Evolutionary conservation across 2,888 invertebrate genomes (phyloP).

Genomic region (Leucozona laternaria): DNA sequence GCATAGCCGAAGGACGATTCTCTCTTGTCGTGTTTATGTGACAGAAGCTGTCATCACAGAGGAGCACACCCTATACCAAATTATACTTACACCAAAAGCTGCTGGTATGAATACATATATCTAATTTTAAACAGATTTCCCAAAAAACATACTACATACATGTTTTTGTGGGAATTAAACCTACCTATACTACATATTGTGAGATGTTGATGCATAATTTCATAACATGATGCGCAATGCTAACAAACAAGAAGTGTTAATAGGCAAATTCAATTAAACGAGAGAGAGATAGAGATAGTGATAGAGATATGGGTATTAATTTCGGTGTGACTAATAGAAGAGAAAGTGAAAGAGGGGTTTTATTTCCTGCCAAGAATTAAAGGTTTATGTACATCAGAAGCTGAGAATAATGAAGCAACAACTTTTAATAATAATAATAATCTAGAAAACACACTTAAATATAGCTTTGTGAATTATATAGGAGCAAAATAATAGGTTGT

Average conservation of each 20-base stretch:
- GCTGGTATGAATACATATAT: conserved; percentile 48
- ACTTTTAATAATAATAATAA: conserved; percentile 6
- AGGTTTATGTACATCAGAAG: conserved; percentile 26
- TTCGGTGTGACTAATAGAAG: conserved; percentile 6
- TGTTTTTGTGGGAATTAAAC: conserved; percentile 18
- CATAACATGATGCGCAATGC: conserved; percentile 27
- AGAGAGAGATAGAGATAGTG: background rate
- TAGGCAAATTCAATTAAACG: conserved; percentile 15
- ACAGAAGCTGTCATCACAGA: conserved; percentile 49
- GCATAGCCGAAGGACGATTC: conserved; percentile 6
- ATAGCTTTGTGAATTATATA: background rate
- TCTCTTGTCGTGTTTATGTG: conserved; percentile 26
- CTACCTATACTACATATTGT: background rate
- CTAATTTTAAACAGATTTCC: conserved; percentile 48
- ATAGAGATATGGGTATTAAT: background rate
- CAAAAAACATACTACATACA: background rate
- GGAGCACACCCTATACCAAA: background rate
- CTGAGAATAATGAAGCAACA: conserved; percentile 9
- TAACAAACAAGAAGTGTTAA: conserved; percentile 35
- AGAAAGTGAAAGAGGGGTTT: fast-evolving
- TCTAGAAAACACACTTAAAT: background rate
- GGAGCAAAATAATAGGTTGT: too few species aligned
- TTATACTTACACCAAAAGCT: conserved; percentile 32
- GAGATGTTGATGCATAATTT: conserved; percentile 47
- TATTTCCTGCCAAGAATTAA: background rate